Percentiles rank a stretch among this genome's conserved stretches.
phyloP scores from a whole-genome alignment of 2,113 vertebrate species.

The Lepus europaeus region DNA sequence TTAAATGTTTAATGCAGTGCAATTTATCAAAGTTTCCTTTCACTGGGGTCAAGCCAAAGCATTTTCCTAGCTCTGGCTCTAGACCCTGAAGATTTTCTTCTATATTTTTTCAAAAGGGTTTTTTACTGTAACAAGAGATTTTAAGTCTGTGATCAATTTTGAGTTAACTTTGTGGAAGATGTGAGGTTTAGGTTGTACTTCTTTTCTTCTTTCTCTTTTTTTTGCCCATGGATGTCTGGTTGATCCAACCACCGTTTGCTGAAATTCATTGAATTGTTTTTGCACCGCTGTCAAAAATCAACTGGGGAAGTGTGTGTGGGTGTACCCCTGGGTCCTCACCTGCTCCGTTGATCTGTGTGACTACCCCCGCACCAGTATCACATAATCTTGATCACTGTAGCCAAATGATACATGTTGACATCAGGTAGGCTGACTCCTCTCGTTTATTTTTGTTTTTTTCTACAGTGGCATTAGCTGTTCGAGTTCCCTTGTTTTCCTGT shows the following conservation, averaged over 20 bases:
- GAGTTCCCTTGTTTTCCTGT: background rate
- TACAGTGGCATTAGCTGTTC: background rate
- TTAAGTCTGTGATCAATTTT: slow-evolving; percentile 20
- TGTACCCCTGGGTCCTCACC: background rate
- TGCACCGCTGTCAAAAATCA: background rate
- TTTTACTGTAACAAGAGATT: background rate
- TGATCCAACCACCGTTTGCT: background rate
- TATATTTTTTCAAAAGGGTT: background rate
- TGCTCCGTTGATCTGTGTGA: background rate
- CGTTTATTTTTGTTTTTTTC: background rate
- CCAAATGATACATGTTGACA: background rate
- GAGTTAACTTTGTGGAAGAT: slow-evolving; percentile 26
- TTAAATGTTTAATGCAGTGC: slow-evolving; percentile 9
- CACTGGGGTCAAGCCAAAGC: background rate
- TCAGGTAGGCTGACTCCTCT: background rate
- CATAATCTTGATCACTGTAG: background rate
- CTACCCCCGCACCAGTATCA: background rate
- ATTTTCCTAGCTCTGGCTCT: background rate
- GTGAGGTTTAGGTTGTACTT: background rate
- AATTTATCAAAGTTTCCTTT: slow-evolving; percentile 43
- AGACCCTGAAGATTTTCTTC: slow-evolving; percentile 26
- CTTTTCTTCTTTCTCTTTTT: no score
- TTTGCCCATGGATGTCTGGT: background rate
- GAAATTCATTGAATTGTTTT: background rate
- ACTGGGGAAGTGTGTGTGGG: background rate